Percentiles rank a stretch among this genome's conserved stretches.
Evolutionary conservation across 2,113 vertebrate genomes (phyloP).

Genomic region (Semnornis frantzii): DNA sequence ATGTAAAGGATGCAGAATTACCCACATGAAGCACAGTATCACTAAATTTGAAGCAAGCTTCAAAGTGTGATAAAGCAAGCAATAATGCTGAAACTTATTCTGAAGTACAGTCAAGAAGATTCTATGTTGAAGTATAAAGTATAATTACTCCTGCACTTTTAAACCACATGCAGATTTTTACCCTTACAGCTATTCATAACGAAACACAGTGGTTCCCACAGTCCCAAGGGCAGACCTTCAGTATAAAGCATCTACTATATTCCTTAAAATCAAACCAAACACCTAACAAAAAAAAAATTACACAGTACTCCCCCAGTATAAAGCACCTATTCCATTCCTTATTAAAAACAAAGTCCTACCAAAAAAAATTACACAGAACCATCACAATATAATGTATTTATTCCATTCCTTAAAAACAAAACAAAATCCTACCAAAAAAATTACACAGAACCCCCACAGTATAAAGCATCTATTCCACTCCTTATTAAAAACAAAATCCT

Average conservation of each 20-base stretch:
- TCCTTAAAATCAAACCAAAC: too few relatives aligned
- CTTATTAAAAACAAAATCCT: background rate
- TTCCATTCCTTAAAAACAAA: too few relatives aligned
- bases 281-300: too few relatives aligned
- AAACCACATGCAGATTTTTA: conserved; percentile 46
- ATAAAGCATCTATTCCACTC: background rate
- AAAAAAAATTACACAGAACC: too few relatives aligned
- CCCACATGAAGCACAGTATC: conserved; percentile 19
- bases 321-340: too few relatives aligned
- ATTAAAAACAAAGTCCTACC: too few relatives aligned
- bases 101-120: background rate
- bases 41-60: conserved; percentile 9
- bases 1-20: conserved; percentile 27
- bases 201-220: conserved; percentile 29
- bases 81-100: background rate
- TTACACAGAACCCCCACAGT: background rate
- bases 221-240: conserved; percentile 33
- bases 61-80: conserved; percentile 54
- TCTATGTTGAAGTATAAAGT: conserved; percentile 46
- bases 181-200: conserved; percentile 59
- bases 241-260: too few relatives aligned
- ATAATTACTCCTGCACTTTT: conserved; percentile 50
- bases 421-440: too few relatives aligned
- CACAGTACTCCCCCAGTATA: too few relatives aligned
- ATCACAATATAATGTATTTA: too few relatives aligned